Evolutionary conservation across 1,140 invertebrate species (phyloP).

Genomic region (Bursaphelenchus mucronatus): DNA sequence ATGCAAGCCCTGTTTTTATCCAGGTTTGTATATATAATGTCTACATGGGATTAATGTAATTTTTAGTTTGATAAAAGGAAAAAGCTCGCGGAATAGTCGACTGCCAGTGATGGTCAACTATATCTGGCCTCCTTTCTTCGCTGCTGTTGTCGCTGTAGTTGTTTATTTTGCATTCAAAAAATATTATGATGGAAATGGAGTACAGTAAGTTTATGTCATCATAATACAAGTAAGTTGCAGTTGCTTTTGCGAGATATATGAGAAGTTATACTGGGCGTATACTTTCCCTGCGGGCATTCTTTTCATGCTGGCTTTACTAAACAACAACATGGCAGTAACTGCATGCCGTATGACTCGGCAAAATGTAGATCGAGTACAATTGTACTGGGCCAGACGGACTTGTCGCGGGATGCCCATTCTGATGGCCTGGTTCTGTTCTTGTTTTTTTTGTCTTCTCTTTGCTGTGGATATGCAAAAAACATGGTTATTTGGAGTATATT

Average conservation of each 20-base stretch:
- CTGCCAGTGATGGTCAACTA: background rate
- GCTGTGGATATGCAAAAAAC: conserved; percentile 36
- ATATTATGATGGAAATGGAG: conserved; percentile 17
- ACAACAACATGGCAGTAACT: conserved; percentile 4
- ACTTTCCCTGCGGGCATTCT: conserved; percentile 12
- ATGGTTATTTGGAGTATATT: conserved; percentile 26
- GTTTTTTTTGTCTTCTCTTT: conserved; percentile 26
- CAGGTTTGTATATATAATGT: background rate
- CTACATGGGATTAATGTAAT: background rate
- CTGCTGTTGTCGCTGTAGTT: background rate
- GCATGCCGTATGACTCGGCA: conserved; percentile 4
- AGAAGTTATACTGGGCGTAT: conserved; percentile 13
- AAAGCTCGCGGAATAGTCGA: background rate
- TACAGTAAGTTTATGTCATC: conserved; percentile 3
- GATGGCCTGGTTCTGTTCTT: conserved; percentile 33
- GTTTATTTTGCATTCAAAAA: conserved; percentile 14
- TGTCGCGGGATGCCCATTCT: conserved; percentile 15
- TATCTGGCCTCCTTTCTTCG: conserved; percentile 4
- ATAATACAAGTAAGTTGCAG: conserved; percentile 10
- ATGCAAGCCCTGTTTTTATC: background rate
- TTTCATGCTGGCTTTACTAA: conserved; percentile 1
- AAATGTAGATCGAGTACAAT: conserved; percentile 10
- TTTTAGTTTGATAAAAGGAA: conserved; percentile 12
- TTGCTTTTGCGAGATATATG: conserved; percentile 12
- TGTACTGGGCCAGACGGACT: conserved; percentile 17